These are phyloP conservation scores for Phasia obesa DNA, from an alignment of 2,888 invertebrate species.

Conservation along the genomic window DNA sequence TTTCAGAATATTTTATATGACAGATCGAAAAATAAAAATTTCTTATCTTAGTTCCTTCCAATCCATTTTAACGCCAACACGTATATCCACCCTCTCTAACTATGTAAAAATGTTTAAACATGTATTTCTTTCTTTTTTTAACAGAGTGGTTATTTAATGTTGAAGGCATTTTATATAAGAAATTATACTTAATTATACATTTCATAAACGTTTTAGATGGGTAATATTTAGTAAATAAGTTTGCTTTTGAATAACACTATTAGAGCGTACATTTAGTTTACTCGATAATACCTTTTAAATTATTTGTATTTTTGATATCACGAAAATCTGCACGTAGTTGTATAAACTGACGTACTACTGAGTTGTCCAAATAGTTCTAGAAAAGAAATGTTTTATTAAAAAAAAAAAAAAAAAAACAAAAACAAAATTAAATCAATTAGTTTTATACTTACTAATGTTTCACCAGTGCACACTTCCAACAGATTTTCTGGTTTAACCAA, in stretches of 20 bases:
- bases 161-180: too few species aligned
- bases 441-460: conserved; percentile 90
- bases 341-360: conserved; percentile 95
- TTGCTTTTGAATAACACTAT: background rate
- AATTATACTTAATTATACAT: too few species aligned
- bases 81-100: too few species aligned
- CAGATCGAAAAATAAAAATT: too few species aligned
- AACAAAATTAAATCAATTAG: background rate
- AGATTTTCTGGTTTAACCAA: conserved; percentile 98
- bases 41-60: too few species aligned
- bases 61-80: too few species aligned
- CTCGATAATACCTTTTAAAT: conserved; percentile 84
- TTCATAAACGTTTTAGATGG: conserved; percentile 11
- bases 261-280: conserved; percentile 63
- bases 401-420: conserved; percentile 6
- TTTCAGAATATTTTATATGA: too few species aligned
- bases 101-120: too few species aligned
- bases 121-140: too few species aligned
- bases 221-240: background rate
- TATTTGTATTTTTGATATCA: conserved; percentile 88
- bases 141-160: too few species aligned
- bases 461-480: conserved; percentile 96
- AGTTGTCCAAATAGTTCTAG: conserved; percentile 94
- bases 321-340: conserved; percentile 97
- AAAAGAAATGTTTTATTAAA: conserved; percentile 77